Percentiles rank a stretch among this genome's conserved stretches.
phyloP scores from a whole-genome alignment of 1,140 invertebrate species.

The Helicoverpa zea region DNA sequence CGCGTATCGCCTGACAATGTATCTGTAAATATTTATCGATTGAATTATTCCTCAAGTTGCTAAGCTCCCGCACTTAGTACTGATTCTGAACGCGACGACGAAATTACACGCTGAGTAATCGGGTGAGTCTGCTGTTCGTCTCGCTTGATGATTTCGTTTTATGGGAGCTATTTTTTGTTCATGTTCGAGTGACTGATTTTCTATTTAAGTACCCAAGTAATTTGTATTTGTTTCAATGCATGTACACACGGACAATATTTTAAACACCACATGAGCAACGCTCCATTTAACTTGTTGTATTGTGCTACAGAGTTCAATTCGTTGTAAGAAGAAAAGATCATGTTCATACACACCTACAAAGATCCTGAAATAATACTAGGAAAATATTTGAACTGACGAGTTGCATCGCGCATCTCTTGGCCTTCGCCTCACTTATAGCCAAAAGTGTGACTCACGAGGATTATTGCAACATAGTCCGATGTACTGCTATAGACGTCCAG shows the following conservation, averaged over 20 bases:
- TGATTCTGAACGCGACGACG: conserved; percentile 59
- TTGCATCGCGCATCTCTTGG: conserved; percentile 65
- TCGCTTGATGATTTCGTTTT: conserved; percentile 69
- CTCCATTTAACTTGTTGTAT: conserved; percentile 23
- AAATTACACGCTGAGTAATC: conserved; percentile 82
- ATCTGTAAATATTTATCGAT: conserved; percentile 82
- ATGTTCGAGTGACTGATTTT: conserved; percentile 60
- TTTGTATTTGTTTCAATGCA: conserved; percentile 50
- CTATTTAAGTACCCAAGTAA: conserved; percentile 60
- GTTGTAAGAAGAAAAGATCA: conserved; percentile 42
- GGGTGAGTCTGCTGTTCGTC: conserved; percentile 69
- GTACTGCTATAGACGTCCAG: conserved; percentile 53
- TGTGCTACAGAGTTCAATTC: conserved; percentile 7
- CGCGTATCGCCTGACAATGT: conserved; percentile 77
- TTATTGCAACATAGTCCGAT: conserved; percentile 57
- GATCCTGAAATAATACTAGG: conserved; percentile 44
- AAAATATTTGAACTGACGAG: conserved; percentile 61
- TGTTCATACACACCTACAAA: conserved; percentile 48
- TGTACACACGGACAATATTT: neutral
- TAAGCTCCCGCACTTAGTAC: conserved; percentile 55
- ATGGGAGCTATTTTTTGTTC: conserved; percentile 66
- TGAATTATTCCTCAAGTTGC: conserved; percentile 74
- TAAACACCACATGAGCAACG: conserved; percentile 25
- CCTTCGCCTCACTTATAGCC: conserved; percentile 69
- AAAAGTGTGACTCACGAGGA: conserved; percentile 68